Base-by-base conservation (phyloP, 1,140 invertebrate species). In the Schlechtendalia chinensis region DNA sequence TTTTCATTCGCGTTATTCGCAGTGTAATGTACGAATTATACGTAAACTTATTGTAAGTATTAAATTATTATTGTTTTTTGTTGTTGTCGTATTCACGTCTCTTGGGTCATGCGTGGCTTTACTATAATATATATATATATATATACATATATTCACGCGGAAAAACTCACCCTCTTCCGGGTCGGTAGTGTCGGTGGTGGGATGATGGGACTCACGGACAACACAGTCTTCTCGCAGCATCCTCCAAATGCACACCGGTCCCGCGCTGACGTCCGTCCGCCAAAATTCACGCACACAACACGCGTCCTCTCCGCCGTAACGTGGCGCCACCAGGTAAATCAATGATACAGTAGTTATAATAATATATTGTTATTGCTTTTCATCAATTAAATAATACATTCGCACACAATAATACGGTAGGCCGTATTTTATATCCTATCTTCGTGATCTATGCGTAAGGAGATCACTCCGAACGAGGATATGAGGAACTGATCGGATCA, bases 181-280 rank as follows among this genome's bases (percentile, higher is more conserved):
- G 17, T 39, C 32, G 29, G 59, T 27, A 16, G 58, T 39, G 47
- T 50, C 47, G 10, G 12, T 8, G 27, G 16, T 16, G 17, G 12
- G 32, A 45, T 14, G 32, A 22, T n/a, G 63, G 32, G 54, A 74
- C 53, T 75, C 32, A 54, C 47, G 47, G 11, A 50, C 14, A 53
- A 19, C 50, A 50, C 67, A 69, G 69, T 81, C 77, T 47, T 67
- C 63, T 81, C 72, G 45, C 82, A 81, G 56, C 81, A 77, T 71
- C 74, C 75, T 56, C 65, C 53, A 45, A 32, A 61, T n/a, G 69
- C 39, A 59, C 69, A 27, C 24, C 69, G 8, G 50, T 54, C 1
- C 50, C 24, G 69, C 69, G 50, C 17, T 47, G 32, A 69, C 19
- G 63, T 67, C 22, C 22, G 45, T 67, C 29, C 39, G 39, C n/a